A percentile compares a stretch with the other conserved stretches of the same genome.
Conservation (phyloP, 2,888 invertebrate species). For the Dryomyza anilis region DNA sequence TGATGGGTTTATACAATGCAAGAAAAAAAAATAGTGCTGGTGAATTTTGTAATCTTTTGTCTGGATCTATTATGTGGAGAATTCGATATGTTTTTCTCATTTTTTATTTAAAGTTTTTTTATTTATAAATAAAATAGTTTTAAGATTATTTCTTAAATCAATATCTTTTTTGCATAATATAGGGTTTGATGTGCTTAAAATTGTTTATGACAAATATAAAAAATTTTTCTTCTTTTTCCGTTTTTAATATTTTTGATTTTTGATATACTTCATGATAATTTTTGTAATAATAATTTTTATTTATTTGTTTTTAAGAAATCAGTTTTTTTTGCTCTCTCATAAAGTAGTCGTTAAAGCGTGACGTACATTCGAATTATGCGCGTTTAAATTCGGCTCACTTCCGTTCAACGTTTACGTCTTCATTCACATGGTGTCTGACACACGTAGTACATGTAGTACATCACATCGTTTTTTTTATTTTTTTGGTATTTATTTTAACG, state of each 20-base stretch:
- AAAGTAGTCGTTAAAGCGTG: constrained; percentile 5
- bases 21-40: too few species aligned
- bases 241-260: background rate
- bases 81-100: too few species aligned
- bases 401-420: background rate
- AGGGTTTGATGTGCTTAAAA: background rate
- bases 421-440: background rate
- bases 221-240: background rate
- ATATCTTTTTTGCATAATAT: too few species aligned
- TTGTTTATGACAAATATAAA: background rate
- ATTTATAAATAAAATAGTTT: too few species aligned
- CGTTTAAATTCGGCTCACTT: background rate
- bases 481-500: background rate
- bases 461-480: background rate
- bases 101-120: too few species aligned
- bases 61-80: too few species aligned
- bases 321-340: background rate
- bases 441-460: too few species aligned
- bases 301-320: background rate
- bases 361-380: background rate
- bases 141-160: too few species aligned
- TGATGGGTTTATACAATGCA: too few species aligned
- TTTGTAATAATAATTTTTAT: background rate
- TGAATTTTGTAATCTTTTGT: too few species aligned
- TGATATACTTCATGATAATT: background rate